Base-by-base conservation (phyloP, 1,140 invertebrate species). In the Macrobrachium rosenbergii region DNA sequence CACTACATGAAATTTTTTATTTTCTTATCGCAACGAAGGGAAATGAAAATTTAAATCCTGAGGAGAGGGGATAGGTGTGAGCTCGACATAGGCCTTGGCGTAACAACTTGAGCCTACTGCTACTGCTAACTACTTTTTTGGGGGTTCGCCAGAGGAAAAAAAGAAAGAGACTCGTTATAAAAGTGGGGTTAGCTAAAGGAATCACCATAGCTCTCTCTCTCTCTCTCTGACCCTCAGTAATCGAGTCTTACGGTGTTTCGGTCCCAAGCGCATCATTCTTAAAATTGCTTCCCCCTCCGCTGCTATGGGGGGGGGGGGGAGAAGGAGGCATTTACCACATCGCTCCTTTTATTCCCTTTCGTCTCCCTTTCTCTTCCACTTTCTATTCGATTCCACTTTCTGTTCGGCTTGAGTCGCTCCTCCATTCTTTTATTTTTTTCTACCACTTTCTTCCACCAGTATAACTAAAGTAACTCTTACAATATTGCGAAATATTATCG, bases 361-460 rank as follows among this genome's bases (percentile, higher is more conserved):
- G n/a, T 14, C 64, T 67, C 64, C 28, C 64, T 67, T 23, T 67
- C 64, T 67, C 64, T 67, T 23, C 28, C 64, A 21, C 64, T 67
- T 23, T 67, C 64, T 67, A n/a, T 67, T 12, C 28, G n/a, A 10
- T 14, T 23, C 69, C 43, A 23, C 17, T 43, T 73, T 43, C 43
- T 43, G 14, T 43, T 73, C 69, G 28, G 12, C 16, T 43, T 73
- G 14, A 14, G 23, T 73, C 69, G 28, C 17, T 75, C 23, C 8
- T 45, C n/a, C 72, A 2, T 28, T 28, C 72, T 6, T 28, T 75
- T 7, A 43, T 19, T 28, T 37, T 72, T n/a, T 16, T 37, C 11
- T n/a, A 21, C n/a, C 67, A 6, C 11, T 72, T n/a, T n/a, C 67
- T 16, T 11, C 37, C 67, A 6, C 10, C 37, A 21, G 5, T 72